Percentiles rank a stretch among this genome's conserved stretches.
Evolutionary conservation across 2,888 invertebrate species (phyloP).

Genomic region (Plusia festucae): DNA sequence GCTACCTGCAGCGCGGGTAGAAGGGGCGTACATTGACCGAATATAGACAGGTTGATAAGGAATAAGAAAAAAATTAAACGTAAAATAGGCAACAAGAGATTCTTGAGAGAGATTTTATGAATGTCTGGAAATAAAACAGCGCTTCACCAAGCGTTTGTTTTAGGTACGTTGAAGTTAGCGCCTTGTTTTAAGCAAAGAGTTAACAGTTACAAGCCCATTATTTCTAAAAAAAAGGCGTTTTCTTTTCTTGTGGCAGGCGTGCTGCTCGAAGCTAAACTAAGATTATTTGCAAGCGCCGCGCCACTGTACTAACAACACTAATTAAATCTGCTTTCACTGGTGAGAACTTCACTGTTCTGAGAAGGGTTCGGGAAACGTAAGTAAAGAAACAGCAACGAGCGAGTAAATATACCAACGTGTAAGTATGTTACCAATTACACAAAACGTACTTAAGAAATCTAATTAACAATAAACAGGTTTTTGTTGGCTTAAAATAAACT

Average conservation of each 20-base stretch:
- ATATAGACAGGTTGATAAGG: no score
- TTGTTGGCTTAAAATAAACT: conserved; percentile 1
- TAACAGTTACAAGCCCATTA: conserved; percentile 47
- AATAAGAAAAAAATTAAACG: no score
- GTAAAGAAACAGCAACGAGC: conserved; percentile 43
- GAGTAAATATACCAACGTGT: conserved; percentile 24
- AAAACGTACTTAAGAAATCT: conserved; percentile 20
- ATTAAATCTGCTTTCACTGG: conserved; percentile 69
- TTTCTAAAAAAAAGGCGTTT: conserved; percentile 45
- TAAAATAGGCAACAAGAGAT: no score
- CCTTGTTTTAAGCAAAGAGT: conserved; percentile 51
- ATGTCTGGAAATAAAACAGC: conserved; percentile 20
- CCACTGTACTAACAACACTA: conserved; percentile 69
- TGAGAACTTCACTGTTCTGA: conserved; percentile 59
- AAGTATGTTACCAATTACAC: conserved; percentile 35
- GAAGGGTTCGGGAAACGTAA: conserved; percentile 34
- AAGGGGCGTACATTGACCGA: no score
- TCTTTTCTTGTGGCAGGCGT: conserved; percentile 22
- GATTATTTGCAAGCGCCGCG: conserved; percentile 65
- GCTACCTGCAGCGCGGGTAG: no score
- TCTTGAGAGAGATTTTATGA: no score
- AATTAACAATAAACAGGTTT: conserved; percentile 15
- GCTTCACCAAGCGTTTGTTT: conserved; percentile 26
- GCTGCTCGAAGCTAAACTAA: conserved; percentile 51
- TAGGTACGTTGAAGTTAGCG: conserved; percentile 34